A percentile compares a stretch with the other conserved stretches of the same genome.
Conservation (phyloP, 2,888 invertebrate species). For the Plagodis dolabraria region DNA sequence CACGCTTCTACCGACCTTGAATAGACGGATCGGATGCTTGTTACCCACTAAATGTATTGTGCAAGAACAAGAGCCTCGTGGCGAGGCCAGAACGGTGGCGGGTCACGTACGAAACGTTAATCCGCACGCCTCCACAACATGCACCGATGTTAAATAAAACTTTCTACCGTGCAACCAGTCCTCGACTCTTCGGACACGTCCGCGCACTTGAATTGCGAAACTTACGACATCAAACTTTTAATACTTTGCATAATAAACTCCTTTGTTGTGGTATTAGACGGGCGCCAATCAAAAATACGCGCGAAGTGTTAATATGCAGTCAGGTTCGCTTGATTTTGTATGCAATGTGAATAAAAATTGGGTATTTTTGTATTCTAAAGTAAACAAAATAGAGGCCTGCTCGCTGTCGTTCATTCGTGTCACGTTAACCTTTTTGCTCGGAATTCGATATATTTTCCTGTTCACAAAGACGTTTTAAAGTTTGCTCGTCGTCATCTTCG, state of each 20-base stretch:
- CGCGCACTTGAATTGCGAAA: conserved; percentile 46
- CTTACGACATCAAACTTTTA: conserved; percentile 42
- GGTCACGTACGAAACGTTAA: conserved; percentile 48
- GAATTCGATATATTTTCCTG: conserved; percentile 28
- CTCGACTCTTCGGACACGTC: conserved; percentile 36
- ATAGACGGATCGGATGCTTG: conserved; percentile 34
- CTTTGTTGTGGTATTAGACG: conserved; percentile 16
- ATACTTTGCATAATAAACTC: conserved; percentile 39
- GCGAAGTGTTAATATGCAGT: conserved; percentile 18
- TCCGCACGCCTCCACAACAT: conserved; percentile 47
- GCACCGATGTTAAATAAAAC: conserved; percentile 48
- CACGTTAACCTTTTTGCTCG: conserved; percentile 33
- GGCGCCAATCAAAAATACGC: conserved; percentile 16
- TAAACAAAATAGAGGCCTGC: conserved; percentile 20
- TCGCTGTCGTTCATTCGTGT: conserved; percentile 28
- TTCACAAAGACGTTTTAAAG: conserved; percentile 7
- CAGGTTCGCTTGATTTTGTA: conserved; percentile 18
- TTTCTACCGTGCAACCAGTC: conserved; percentile 51
- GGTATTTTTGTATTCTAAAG: conserved; percentile 24
- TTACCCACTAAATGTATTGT: conserved; percentile 48
- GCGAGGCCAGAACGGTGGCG: conserved; percentile 42
- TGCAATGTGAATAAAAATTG: conserved; percentile 29
- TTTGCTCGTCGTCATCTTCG: conserved; percentile 9
- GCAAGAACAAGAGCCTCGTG: conserved; percentile 49
- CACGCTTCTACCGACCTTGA: conserved; percentile 47